Percentiles rank a stretch among this genome's conserved stretches.
Evolutionary conservation across 2,888 invertebrate genomes (phyloP).

Genomic region (Kuschelorhynchus macadamiae): DNA sequence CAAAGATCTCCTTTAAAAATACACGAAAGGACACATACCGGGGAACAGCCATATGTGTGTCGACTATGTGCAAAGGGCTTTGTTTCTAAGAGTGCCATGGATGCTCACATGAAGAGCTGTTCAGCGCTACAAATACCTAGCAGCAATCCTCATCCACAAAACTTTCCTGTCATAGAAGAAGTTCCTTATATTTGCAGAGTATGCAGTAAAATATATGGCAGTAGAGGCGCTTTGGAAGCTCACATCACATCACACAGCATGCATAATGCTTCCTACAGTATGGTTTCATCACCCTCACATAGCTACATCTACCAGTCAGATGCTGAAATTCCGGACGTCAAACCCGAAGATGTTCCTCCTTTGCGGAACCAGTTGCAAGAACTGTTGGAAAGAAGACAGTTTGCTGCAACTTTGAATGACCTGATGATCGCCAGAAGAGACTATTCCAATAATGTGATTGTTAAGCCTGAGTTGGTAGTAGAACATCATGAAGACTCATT

Average conservation of each 20-base stretch:
- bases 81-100: conserved; percentile 64
- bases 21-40: conserved; percentile 75
- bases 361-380: conserved; percentile 29
- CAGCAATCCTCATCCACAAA: conserved; percentile 15
- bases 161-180: conserved; percentile 1
- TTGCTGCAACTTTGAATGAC: conserved; percentile 38
- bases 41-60: conserved; percentile 74
- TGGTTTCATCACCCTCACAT: conserved; percentile 22
- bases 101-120: conserved; percentile 64
- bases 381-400: conserved; percentile 39
- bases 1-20: conserved; percentile 74
- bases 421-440: conserved; percentile 42
- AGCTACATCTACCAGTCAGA: conserved; percentile 22
- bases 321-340: conserved; percentile 2
- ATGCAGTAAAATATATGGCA: conserved; percentile 49
- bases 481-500: conserved; percentile 14
- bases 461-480: conserved; percentile 18
- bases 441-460: conserved; percentile 59
- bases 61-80: conserved; percentile 63
- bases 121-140: conserved; percentile 40
- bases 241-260: conserved; percentile 54
- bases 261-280: conserved; percentile 8
- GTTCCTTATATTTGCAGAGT: conserved; percentile 35
- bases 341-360: conserved; percentile 6
- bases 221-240: conserved; percentile 51